Evolutionary conservation across 2,888 invertebrate species (phyloP), one percentile per base, ranked within the genome.

Genomic region (Seladonia tumulorum): DNA sequence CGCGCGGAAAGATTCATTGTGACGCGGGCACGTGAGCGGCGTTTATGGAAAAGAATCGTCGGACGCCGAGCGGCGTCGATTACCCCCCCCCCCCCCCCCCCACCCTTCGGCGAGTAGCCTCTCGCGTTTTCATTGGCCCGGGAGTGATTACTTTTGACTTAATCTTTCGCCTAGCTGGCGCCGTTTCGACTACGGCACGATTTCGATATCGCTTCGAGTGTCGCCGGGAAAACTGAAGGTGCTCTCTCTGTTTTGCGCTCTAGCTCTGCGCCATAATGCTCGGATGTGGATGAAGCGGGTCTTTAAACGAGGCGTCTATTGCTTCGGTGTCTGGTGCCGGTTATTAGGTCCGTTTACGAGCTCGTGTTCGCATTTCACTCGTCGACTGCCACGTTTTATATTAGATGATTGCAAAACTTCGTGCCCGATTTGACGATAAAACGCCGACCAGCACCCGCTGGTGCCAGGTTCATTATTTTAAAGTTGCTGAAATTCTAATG

Each of bases 1-100:
- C 39, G 47, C 35, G 39, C 18, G 77, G 74, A 80, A 85, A 73
- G 79, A 85, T 79, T 82, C 73, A 72, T 83, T 80, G 76, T 76
- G 79, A 57, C 5, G 5, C 25, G 60, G 7, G 29, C 22, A 57
- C 53, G 18, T 29, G 80, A 22, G 29, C 45, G 71, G 29, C 45
- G 71, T 22, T 57, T 39, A 57, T n/a, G 72, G 82, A 73, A 77
- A 81, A 81, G 68, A 68, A 81, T 82, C 53, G 29, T 5, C n/a
- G 22, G 5, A 70, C 49, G 45, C 49, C 29, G 76, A 66, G 29
- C 63, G 12, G 22, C 63, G 45, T 66, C 66, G n/a, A 76, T 76
- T 76, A 76, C 49, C 29, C 2, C 35, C 35, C 3, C 0, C 2
- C 35, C 35, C n/a, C n/a, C n/a, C n/a, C n/a, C n/a, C n/a, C n/a